phyloP scores from a whole-genome alignment of 2,797 vertebrate species.

The Eulemur coronatus region DNA sequence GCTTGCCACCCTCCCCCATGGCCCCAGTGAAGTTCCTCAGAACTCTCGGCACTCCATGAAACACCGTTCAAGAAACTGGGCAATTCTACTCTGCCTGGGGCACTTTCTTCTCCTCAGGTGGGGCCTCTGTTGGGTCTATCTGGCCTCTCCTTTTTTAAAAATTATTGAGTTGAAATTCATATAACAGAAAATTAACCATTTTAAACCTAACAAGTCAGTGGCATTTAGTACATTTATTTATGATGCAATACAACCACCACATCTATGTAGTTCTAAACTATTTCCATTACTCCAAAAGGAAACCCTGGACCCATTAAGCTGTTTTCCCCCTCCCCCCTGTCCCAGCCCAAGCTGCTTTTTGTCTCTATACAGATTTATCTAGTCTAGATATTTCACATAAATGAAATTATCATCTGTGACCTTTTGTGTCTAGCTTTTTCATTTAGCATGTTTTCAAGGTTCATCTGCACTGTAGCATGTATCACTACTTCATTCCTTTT shows the following conservation, averaged over 20 bases:
- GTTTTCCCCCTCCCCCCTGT: neutral
- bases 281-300: conserved; percentile 9
- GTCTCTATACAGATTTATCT: neutral
- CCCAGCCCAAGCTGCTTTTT: neutral
- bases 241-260: neutral
- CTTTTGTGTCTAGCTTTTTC: neutral
- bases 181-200: conserved; percentile 15
- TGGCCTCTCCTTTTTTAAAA: neutral
- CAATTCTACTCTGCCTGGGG: neutral
- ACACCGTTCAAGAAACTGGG: neutral
- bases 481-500: conserved; percentile 30
- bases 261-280: conserved; percentile 23
- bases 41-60: neutral
- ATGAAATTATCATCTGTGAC: neutral
- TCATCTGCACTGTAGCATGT: neutral
- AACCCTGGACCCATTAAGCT: neutral
- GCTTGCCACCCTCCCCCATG: neutral
- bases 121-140: neutral
- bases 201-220: neutral
- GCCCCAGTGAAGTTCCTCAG: neutral
- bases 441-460: conserved; percentile 11
- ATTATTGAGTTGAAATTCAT: conserved; percentile 17
- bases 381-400: conserved; percentile 7
- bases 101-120: neutral
- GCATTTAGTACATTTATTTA: conserved; percentile 17